phyloP scores from a whole-genome alignment of 1,140 invertebrate species.

The Scaptomyza hsui region DNA sequence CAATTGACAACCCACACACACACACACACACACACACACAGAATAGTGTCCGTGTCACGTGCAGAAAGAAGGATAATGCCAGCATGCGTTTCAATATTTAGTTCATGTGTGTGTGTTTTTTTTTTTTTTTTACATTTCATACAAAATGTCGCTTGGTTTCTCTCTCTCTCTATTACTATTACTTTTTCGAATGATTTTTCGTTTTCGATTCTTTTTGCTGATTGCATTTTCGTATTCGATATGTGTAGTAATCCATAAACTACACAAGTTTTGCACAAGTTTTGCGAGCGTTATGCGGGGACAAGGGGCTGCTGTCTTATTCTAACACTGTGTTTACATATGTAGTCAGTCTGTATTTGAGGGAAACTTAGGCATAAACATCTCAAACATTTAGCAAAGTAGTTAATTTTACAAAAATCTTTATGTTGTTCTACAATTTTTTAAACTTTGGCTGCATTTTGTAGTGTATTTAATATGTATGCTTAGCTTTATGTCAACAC shows the following conservation, averaged over 20 bases:
- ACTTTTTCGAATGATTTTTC: slow-evolving; percentile 20
- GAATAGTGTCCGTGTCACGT: slow-evolving; percentile 38
- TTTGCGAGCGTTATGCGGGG: background rate
- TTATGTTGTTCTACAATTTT: background rate
- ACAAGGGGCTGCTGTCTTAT: background rate
- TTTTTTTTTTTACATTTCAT: slow-evolving; percentile 27
- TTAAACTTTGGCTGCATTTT: background rate
- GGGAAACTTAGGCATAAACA: background rate
- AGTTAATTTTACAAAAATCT: background rate
- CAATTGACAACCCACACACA: slow-evolving; percentile 12
- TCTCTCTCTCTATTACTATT: slow-evolving; percentile 2
- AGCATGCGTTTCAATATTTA: slow-evolving; percentile 55
- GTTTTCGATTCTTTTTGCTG: background rate
- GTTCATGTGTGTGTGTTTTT: no score
- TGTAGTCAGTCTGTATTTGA: slow-evolving; percentile 9
- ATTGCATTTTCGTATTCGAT: slow-evolving; percentile 5
- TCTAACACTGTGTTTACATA: background rate
- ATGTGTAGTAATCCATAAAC: slow-evolving; percentile 3
- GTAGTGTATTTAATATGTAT: slow-evolving; percentile 9
- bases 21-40: slow-evolving; percentile 18
- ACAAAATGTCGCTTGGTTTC: slow-evolving; percentile 24
- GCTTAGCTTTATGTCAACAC: slow-evolving; percentile 20
- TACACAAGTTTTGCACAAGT: slow-evolving; percentile 27
- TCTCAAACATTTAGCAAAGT: background rate
- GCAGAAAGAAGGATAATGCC: slow-evolving; percentile 34